Evolutionary conservation across 1,140 invertebrate species (phyloP).

Genomic region (Calliphora vicina): DNA sequence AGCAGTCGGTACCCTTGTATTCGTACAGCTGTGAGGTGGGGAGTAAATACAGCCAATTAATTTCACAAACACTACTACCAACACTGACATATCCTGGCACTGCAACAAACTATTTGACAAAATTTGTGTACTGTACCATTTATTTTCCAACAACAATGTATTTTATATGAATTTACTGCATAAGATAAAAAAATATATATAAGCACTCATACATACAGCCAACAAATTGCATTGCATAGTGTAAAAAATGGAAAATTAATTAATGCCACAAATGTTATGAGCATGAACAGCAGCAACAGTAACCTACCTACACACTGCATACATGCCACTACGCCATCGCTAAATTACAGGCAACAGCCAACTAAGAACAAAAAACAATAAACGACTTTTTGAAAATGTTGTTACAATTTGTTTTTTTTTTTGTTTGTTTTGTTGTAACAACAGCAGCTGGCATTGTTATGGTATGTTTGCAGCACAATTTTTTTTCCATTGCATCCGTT

Average conservation of each 20-base stretch:
- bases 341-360: too few relatives aligned
- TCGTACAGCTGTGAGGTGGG: background rate
- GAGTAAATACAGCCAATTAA: background rate
- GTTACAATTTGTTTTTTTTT: too few relatives aligned
- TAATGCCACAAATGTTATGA: slow-evolving; percentile 1
- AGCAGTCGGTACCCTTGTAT: background rate
- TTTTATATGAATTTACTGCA: background rate
- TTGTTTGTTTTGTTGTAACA: background rate
- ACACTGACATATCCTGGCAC: background rate
- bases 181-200: too few relatives aligned
- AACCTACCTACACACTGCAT: too few relatives aligned
- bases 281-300: background rate
- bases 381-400: too few relatives aligned
- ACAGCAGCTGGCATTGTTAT: background rate
- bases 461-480: background rate
- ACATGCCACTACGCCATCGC: too few relatives aligned
- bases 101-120: background rate
- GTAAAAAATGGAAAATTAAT: background rate
- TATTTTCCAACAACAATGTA: background rate
- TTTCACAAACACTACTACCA: background rate
- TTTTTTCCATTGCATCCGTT: background rate
- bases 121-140: background rate
- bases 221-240: background rate
- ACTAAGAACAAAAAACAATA: too few relatives aligned
- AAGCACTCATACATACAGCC: too few relatives aligned